Conservation (phyloP, 2,113 vertebrate genomes). For the Chelonoidis abingdonii region DNA sequence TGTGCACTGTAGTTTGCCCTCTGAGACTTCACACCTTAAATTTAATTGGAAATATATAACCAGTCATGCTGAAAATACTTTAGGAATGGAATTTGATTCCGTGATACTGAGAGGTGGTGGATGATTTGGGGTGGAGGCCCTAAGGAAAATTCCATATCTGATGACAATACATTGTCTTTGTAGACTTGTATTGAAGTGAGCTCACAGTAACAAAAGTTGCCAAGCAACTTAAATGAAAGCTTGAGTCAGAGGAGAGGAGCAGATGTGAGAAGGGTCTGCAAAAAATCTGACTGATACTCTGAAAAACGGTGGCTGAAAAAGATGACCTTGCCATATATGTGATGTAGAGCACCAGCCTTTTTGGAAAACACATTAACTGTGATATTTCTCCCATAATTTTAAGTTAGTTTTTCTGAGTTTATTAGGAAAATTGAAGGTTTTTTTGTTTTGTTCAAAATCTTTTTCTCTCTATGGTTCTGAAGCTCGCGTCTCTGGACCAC, state of each 20-base stretch:
- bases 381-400: not conserved
- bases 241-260: not conserved
- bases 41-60: not conserved
- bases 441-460: not conserved
- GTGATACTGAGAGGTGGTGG: not conserved
- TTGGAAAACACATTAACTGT: no score
- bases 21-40: not conserved
- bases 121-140: not conserved
- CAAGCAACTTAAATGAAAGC: not conserved
- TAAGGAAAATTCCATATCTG: not conserved
- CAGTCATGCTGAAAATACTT: not conserved
- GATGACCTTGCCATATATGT: not conserved
- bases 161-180: not conserved
- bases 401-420: not conserved
- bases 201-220: not conserved
- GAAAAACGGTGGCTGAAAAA: not conserved
- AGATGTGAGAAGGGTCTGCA: not conserved
- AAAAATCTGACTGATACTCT: no score
- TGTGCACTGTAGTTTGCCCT: not conserved
- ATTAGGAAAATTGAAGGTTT: not conserved
- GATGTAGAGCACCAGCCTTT: not conserved
- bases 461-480: rapidly evolving
- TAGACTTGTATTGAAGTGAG: not conserved
- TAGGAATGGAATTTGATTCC: not conserved
- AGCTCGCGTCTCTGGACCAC: rapidly evolving